A percentile compares a stretch with the other conserved stretches of the same genome.
Conservation (phyloP, 2,888 invertebrate species). For the Cantharis nigra region DNA sequence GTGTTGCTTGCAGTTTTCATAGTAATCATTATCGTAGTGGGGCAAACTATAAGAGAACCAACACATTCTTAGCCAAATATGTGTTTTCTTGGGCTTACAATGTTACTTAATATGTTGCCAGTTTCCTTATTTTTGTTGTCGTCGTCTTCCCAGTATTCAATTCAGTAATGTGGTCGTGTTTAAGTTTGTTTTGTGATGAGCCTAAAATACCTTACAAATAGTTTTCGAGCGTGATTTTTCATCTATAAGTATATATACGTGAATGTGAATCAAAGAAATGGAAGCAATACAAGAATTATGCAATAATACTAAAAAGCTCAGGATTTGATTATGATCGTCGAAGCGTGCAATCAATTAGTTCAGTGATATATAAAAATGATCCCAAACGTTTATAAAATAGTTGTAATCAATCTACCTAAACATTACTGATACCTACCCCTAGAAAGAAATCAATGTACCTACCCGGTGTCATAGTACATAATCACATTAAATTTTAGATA, state of each 20-base stretch:
- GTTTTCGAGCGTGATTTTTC: slow-evolving; percentile 3
- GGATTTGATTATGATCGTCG: slow-evolving; percentile 12
- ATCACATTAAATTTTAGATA: neutral
- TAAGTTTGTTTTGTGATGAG: slow-evolving; percentile 12
- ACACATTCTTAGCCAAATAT: slow-evolving; percentile 48
- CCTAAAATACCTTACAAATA: slow-evolving; percentile 2
- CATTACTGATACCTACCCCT: slow-evolving; percentile 26
- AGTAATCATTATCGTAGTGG: slow-evolving; percentile 79
- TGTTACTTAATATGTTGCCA: neutral
- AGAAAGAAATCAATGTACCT: slow-evolving; percentile 22
- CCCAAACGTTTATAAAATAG: slow-evolving; percentile 22
- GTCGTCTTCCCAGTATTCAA: slow-evolving; percentile 28
- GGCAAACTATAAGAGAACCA: slow-evolving; percentile 69
- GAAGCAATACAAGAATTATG: slow-evolving; percentile 16
- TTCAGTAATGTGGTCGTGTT: slow-evolving; percentile 17
- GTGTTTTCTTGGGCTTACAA: neutral
- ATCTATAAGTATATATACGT: neutral
- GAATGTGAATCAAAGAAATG: slow-evolving; percentile 9
- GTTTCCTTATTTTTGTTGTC: slow-evolving; percentile 6
- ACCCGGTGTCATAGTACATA: neutral
- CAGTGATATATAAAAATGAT: slow-evolving; percentile 19
- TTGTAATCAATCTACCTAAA: slow-evolving; percentile 28
- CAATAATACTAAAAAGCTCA: slow-evolving; percentile 18
- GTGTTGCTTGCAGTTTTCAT: slow-evolving; percentile 81
- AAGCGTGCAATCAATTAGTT: slow-evolving; percentile 24